These are phyloP conservation scores for Amblyjoppa fuscipennis DNA, from an alignment of 2,888 invertebrate genomes.

Conservation along the genomic window DNA sequence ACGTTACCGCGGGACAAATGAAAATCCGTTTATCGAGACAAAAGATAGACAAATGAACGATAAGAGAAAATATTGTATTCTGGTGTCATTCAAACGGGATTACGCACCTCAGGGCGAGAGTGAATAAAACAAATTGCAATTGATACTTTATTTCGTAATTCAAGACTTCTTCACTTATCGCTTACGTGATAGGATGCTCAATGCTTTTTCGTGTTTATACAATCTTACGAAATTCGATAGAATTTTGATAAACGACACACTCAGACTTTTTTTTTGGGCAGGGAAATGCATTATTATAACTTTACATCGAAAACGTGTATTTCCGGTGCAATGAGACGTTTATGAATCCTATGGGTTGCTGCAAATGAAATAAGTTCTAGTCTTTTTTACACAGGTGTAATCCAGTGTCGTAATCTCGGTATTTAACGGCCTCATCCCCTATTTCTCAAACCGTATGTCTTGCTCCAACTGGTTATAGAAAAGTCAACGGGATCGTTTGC, in stretches of 20 bases:
- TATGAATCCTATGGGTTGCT: not conserved
- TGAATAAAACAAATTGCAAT: not conserved
- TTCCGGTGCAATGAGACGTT: not conserved
- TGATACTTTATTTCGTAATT: constrained; percentile 3
- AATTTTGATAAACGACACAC: constrained; percentile 24
- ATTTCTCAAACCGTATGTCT: not conserved
- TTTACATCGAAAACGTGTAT: not conserved
- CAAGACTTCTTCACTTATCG: constrained; percentile 8
- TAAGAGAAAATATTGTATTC: not conserved
- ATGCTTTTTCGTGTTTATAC: constrained; percentile 4
- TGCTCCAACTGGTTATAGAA: not conserved
- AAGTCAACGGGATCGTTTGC: not conserved
- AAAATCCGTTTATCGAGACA: not conserved
- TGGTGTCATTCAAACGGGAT: not conserved
- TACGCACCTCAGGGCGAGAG: not conserved
- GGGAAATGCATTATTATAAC: not conserved
- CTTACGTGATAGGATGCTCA: not conserved
- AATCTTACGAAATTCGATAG: constrained; percentile 31
- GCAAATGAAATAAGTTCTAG: too few relatives aligned
- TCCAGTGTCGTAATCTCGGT: not conserved
- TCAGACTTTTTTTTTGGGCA: not conserved
- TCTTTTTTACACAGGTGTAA: not conserved
- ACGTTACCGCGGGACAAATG: constrained; percentile 1
- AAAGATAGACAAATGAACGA: not conserved
- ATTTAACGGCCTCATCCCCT: not conserved